phyloP scores from a whole-genome alignment of 1,140 invertebrate species.

The Cydia splendana region DNA sequence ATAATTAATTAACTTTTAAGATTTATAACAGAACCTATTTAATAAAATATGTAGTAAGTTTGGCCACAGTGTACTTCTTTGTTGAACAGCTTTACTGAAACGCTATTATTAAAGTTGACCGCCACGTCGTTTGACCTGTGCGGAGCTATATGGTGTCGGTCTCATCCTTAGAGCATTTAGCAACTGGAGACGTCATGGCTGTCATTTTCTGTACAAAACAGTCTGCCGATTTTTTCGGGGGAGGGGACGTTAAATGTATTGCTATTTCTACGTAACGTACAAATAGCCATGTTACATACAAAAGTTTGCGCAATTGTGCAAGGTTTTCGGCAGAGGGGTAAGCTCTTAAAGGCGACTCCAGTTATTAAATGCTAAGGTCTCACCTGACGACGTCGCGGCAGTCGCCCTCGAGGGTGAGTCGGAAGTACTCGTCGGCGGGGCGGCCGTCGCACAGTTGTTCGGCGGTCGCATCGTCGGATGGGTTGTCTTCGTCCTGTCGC shows the following conservation, averaged over 20 bases:
- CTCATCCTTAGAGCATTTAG: no score
- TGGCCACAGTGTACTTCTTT: not conserved
- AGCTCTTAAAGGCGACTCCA: no score
- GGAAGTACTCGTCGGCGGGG: constrained; percentile 94
- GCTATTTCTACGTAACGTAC: no score
- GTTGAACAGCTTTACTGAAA: not conserved
- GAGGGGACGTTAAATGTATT: no score
- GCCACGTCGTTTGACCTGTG: not conserved
- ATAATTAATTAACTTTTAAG: not conserved
- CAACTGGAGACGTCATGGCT: no score
- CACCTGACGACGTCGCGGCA: constrained; percentile 96
- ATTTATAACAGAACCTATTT: not conserved
- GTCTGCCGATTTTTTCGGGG: no score
- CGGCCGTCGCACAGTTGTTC: constrained; percentile 92
- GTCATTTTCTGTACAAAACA: no score
- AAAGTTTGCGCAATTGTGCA: no score
- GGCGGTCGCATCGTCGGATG: constrained; percentile 84
- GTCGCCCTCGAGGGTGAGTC: constrained; percentile 90
- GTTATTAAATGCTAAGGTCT: constrained; percentile 39
- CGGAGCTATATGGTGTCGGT: not conserved
- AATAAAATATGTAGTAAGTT: not conserved
- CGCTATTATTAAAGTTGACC: not conserved
- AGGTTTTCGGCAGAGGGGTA: no score
- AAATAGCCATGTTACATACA: no score
- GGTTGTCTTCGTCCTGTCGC: constrained; percentile 84